Base-by-base conservation (phyloP, 1,140 invertebrate species). In the Microplitis mediator region DNA sequence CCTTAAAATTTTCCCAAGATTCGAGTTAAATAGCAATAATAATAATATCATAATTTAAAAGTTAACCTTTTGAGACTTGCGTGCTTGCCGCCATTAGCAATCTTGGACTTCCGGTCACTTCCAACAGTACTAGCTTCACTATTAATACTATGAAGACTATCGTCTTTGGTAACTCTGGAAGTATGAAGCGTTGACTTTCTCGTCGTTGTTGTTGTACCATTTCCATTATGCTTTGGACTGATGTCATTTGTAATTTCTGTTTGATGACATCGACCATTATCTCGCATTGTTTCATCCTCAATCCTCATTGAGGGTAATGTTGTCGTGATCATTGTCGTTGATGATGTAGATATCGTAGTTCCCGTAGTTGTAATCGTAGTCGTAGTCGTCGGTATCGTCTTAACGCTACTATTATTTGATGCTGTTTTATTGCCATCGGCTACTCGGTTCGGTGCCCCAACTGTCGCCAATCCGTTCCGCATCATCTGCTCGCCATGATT, bases 41-140 rank as follows among this genome's bases (percentile, higher is more conserved):
- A 68, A 52, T 23, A 23, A 23, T 23, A 74, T 23, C 8, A 72
- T 32, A 65, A 66, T 36, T 9, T 39, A 61, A 65, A 5, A 6
- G 54, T 76, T 79, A 76, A 89, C 89, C 89, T 88, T 76, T 90
- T 90, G 71, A 90, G 86, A 76, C 84, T 88, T 35, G 87, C 84
- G 70, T 89, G 86, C 77, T 89, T 89, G 50, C 87, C 84, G 8
- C 85, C 87, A 73, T 87, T 88, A 73, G 84, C 77, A 31, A 86
- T 81, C 76, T 83, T 85, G 66, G 79, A 82, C 79, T 85, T 85
- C 70, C 83, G 81, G 31, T 86, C 85, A 76, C 86, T 86, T 32
- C 84, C 86, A 58, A 78, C 82, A 31, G 82, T 85, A 64, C 86
- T 86, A 60, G 84, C 84, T 51, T 86, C 85, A 72, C 86, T 86